Evolutionary conservation across 2,113 vertebrate species (phyloP), one percentile per base, ranked within the genome.

Genomic region (Chaenogobius annularis): DNA sequence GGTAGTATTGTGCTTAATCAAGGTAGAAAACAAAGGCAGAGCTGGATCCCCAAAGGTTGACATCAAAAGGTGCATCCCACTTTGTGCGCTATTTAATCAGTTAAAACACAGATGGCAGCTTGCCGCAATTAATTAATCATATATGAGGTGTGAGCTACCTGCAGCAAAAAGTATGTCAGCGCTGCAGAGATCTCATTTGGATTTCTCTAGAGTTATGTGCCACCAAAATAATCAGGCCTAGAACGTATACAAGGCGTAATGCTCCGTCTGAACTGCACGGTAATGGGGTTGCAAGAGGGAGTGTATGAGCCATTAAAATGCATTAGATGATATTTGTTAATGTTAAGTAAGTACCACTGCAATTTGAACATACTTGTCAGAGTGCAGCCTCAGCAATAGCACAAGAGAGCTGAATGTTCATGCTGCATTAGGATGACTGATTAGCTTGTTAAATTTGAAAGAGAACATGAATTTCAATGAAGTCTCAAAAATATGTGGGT

Each of bases 81-180:
- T 91, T 93, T 92, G 90, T 87, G 90, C 85, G 89, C 91, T 93
- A 89, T 92, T 93, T 93, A 93, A 91, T 92, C 89, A 91, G 90
- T 93, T 93, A 92, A 94, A 93, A 93, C 88, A 90, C 93, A 93
- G 93, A 93, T 94, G 93, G 92, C 90, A 92, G 87, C 80, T 90
- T 90, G 90, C 90, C 79, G 90, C 88, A 78, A 92, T 94, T 94
- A 92, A 93, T 93, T 91, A 92, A 92, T 93, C 91, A 91, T 93
- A 91, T 92, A 93, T 91, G 89, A 91, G 89, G 88, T 90, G 80
- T 85, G 85, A 87, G 85, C 88, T 91, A 92, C 87, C 89, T 92
- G 90, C 83, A 76, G 84, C 74, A 74, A 88, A 93, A 93, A 92
- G 89, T 90, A 77, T 92, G 91, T 91, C 91, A 90, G 78, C 79